phyloP scores from a whole-genome alignment of 1,140 invertebrate genomes.

The Drosophila pseudoobscura region DNA sequence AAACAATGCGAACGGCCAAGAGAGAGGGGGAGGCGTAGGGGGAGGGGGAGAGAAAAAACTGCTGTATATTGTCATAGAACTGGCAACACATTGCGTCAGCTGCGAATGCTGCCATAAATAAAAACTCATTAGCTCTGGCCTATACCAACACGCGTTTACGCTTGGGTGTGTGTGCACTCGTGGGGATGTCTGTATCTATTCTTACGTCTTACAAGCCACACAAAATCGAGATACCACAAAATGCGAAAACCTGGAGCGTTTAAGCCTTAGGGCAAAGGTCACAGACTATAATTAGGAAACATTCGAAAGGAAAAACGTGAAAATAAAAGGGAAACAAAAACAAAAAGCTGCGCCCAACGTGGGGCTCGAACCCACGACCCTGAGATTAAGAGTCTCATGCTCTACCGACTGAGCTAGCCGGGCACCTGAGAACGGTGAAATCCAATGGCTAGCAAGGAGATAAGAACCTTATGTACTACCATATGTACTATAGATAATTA shows the following conservation, averaged over 20 bases:
- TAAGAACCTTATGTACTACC: no score
- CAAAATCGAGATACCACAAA: neutral
- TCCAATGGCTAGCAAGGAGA: no score
- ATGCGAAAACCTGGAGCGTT: neutral
- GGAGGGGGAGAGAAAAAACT: neutral
- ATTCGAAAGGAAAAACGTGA: neutral
- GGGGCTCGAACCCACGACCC: conserved; percentile 91
- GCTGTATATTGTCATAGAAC: conserved; percentile 61
- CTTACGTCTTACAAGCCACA: conserved; percentile 14
- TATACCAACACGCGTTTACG: neutral
- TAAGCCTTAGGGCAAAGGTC: conserved; percentile 8
- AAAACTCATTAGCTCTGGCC: conserved; percentile 54
- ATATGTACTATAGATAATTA: no score
- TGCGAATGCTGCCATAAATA: conserved; percentile 59
- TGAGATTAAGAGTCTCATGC: conserved; percentile 96
- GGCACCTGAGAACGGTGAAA: conserved; percentile 80
- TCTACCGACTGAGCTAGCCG: conserved; percentile 95
- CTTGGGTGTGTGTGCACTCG: no score
- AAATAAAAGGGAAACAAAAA: neutral
- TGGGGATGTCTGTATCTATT: no score
- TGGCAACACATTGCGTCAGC: conserved; percentile 57
- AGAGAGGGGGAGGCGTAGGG: neutral
- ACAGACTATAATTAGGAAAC: conserved; percentile 13
- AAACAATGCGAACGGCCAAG: conserved; percentile 13
- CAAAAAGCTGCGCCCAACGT: conserved; percentile 11